Conservation (phyloP, 2,797 vertebrate genomes). For the Bradypodion ventrale region DNA sequence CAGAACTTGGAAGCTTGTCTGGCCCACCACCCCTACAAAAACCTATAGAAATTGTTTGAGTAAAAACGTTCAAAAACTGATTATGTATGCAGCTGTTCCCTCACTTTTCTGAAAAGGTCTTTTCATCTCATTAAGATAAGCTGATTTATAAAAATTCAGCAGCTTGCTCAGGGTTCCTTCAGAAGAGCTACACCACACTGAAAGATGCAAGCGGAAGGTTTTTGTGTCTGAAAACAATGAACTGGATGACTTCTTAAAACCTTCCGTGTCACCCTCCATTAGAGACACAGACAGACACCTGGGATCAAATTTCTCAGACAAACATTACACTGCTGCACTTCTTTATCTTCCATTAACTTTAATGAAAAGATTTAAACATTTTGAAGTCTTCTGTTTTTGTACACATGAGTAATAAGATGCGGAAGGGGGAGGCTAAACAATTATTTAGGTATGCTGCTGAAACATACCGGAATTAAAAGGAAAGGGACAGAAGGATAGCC, state of each 20-base stretch:
- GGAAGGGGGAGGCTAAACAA: slow-evolving; percentile 53
- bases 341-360: slow-evolving; percentile 63
- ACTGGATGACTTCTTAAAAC: slow-evolving; percentile 90
- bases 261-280: slow-evolving; percentile 83
- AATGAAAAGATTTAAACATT: slow-evolving; percentile 55
- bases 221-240: slow-evolving; percentile 90
- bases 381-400: slow-evolving; percentile 47
- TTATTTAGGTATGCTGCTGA: slow-evolving; percentile 57
- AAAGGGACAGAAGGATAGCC: background rate
- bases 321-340: slow-evolving; percentile 57
- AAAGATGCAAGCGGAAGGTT: slow-evolving; percentile 84
- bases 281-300: slow-evolving; percentile 74
- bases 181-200: slow-evolving; percentile 77
- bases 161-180: slow-evolving; percentile 79
- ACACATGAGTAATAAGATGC: slow-evolving; percentile 52
- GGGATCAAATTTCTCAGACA: slow-evolving; percentile 68
- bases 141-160: slow-evolving; percentile 95
- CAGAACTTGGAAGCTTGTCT: slow-evolving; percentile 34
- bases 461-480: slow-evolving; percentile 43
- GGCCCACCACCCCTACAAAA: slow-evolving; percentile 16
- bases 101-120: slow-evolving; percentile 82
- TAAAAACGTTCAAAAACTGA: slow-evolving; percentile 57
- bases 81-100: slow-evolving; percentile 12
- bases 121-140: slow-evolving; percentile 97
- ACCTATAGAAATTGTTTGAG: slow-evolving; percentile 33